Percentiles rank a stretch among this genome's conserved stretches.
Conservation (phyloP, 2,888 invertebrate species). For the Seira sanloemensis region DNA sequence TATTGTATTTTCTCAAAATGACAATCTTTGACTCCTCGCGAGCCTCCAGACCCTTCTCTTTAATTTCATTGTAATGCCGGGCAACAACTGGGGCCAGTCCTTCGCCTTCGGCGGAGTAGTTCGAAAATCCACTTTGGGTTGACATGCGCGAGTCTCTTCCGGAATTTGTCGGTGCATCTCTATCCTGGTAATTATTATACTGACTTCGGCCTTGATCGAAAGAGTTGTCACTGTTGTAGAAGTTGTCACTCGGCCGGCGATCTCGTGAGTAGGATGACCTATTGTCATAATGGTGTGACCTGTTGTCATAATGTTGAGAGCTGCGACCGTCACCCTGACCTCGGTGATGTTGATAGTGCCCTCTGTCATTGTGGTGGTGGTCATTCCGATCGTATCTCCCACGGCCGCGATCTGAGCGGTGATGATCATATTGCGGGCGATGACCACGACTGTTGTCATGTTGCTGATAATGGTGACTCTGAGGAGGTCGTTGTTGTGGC, state of each 20-base stretch:
- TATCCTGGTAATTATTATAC: not conserved
- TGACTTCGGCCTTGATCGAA: not conserved
- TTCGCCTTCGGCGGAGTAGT: constrained; percentile 4
- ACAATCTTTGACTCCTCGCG: constrained; percentile 93
- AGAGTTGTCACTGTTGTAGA: not conserved
- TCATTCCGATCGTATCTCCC: not conserved
- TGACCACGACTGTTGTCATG: too few species aligned
- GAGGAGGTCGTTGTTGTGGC: too few species aligned
- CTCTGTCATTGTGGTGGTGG: not conserved
- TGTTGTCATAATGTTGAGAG: too few species aligned
- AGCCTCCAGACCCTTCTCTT: constrained; percentile 87
- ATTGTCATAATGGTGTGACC: not conserved
- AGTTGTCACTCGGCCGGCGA: not conserved
- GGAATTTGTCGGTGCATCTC: not conserved
- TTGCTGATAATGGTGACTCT: too few species aligned
- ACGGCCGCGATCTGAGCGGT: too few species aligned
- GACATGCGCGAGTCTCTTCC: not conserved
- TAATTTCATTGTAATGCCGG: constrained; percentile 93
- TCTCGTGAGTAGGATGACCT: not conserved
- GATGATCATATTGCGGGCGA: too few species aligned
- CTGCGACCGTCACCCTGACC: too few species aligned
- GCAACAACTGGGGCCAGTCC: constrained; percentile 81
- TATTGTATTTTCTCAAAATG: constrained; percentile 97
- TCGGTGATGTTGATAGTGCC: not conserved
- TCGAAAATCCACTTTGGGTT: not conserved